Percentiles rank a stretch among this genome's conserved stretches.
Evolutionary conservation across 2,797 vertebrate species (phyloP).

Genomic region (Spheniscus humboldti): DNA sequence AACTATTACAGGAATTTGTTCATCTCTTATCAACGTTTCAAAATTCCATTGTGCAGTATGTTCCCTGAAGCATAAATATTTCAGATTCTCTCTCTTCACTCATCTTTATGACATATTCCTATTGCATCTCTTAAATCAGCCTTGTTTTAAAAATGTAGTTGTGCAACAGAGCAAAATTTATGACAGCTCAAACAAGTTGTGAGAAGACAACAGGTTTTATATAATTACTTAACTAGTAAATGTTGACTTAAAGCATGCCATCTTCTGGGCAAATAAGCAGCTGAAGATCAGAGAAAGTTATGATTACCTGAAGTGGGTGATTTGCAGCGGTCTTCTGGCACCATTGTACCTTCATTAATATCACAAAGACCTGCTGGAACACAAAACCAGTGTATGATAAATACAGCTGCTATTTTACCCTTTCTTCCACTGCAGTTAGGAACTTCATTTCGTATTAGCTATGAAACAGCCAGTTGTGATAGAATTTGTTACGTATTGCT

Average conservation of each 20-base stretch:
- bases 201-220: not conserved
- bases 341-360: constrained; percentile 89
- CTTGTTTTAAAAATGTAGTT: not conserved
- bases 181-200: not conserved
- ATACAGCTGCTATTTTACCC: not conserved
- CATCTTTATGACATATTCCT: not conserved
- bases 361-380: constrained; percentile 89
- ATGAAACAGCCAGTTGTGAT: not conserved
- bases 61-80: not conserved
- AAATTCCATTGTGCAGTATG: not conserved
- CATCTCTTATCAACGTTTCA: not conserved
- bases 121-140: not conserved
- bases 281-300: not conserved
- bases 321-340: constrained; percentile 97
- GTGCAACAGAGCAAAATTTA: not conserved
- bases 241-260: not conserved
- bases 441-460: not conserved
- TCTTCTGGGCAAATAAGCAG: not conserved
- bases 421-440: not conserved
- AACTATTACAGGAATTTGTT: not conserved
- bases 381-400: constrained; percentile 6
- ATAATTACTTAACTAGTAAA: not conserved
- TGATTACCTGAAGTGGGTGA: constrained; percentile 96
- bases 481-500: not conserved
- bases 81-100: not conserved